phyloP scores from a whole-genome alignment of 2,797 vertebrate genomes.

The Alfaro cultratus region DNA sequence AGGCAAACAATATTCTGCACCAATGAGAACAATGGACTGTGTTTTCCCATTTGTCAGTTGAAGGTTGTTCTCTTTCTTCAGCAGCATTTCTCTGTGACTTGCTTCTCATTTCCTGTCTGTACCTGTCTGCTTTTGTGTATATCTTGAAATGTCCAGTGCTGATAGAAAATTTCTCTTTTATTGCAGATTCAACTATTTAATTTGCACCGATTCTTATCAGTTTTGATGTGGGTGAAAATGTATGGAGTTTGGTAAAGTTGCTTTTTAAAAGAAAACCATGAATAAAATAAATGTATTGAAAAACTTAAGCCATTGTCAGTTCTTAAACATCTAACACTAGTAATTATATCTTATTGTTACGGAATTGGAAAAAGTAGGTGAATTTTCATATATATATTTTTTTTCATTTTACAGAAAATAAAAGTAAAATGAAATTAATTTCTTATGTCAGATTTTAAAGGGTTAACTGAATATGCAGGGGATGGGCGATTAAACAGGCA shows the following conservation, averaged over 20 bases:
- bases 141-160: slow-evolving; percentile 39
- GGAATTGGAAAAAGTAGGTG: background rate
- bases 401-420: background rate
- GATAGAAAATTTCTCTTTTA: background rate
- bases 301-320: background rate
- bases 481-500: background rate
- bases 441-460: background rate
- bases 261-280: background rate
- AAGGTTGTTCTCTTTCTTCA: slow-evolving; percentile 59
- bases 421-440: background rate
- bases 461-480: slow-evolving; percentile 13
- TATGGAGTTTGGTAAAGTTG: background rate
- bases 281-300: background rate
- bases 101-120: slow-evolving; percentile 27
- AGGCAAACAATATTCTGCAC: slow-evolving; percentile 40
- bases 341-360: background rate
- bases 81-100: slow-evolving; percentile 48
- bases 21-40: slow-evolving; percentile 47
- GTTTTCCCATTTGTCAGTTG: slow-evolving; percentile 55
- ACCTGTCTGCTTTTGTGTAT: slow-evolving; percentile 22
- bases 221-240: background rate
- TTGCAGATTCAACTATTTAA: background rate
- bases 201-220: background rate
- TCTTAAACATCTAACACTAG: background rate
- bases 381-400: background rate